Conservation (phyloP, 2,113 vertebrate genomes). For the Varanus komodoensis region DNA sequence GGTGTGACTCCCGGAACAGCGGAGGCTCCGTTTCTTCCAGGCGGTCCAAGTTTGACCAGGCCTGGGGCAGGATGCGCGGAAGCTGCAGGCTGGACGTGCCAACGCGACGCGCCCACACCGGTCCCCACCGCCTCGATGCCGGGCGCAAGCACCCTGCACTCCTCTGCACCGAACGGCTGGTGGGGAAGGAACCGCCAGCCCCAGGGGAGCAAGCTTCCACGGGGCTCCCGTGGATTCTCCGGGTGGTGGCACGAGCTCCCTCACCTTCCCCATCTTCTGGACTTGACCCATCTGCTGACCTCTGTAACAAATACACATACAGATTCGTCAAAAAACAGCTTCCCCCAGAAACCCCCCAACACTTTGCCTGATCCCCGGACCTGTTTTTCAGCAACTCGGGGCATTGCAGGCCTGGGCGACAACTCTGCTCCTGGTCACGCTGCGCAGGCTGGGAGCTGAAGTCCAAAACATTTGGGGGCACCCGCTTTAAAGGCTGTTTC, state of each 20-base stretch:
- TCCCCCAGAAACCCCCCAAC: neutral
- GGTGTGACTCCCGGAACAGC: no score
- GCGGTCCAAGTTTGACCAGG: neutral
- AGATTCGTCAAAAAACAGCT: neutral
- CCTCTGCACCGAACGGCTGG: neutral
- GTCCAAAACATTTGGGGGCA: no score
- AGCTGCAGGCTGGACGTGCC: neutral
- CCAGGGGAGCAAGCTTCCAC: neutral
- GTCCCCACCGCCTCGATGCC: neutral
- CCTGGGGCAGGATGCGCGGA: neutral
- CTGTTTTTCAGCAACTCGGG: neutral
- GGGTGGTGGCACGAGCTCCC: slow-evolving; percentile 2
- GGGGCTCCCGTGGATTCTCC: no score
- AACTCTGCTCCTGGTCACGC: no score
- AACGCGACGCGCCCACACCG: no score
- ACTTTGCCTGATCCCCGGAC: no score
- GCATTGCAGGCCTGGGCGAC: no score
- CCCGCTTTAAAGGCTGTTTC: no score
- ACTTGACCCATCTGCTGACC: slow-evolving; percentile 93
- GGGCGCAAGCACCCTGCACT: neutral
- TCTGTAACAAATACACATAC: slow-evolving; percentile 80
- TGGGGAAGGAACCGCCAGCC: neutral
- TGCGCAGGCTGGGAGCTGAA: no score
- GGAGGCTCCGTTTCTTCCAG: no score
- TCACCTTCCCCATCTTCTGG: slow-evolving; percentile 97